These are phyloP conservation scores for Istiophorus platypterus DNA, from an alignment of 2,113 vertebrate genomes.

Conservation along the genomic window DNA sequence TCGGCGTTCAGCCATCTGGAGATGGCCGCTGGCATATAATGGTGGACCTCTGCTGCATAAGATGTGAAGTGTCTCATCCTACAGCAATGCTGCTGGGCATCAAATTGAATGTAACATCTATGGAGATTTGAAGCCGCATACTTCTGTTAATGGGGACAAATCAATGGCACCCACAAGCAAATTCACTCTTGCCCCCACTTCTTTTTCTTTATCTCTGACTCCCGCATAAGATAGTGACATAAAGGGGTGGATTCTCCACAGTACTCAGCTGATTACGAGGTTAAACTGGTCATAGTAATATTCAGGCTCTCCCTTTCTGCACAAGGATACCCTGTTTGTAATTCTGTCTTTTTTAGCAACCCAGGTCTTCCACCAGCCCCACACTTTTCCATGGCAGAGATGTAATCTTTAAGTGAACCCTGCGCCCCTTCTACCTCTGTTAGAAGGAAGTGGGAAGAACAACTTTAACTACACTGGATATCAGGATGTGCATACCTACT, in stretches of 20 bases:
- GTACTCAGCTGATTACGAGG: slow-evolving; percentile 41
- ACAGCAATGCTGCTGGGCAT: background rate
- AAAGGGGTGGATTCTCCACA: slow-evolving; percentile 32
- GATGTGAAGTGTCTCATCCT: slow-evolving; percentile 23
- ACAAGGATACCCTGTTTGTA: slow-evolving; percentile 50
- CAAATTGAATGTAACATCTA: background rate
- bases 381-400: slow-evolving; percentile 29
- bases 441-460: slow-evolving; percentile 14
- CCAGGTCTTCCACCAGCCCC: slow-evolving; percentile 6
- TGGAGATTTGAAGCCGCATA: slow-evolving; percentile 8
- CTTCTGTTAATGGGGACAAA: slow-evolving; percentile 35
- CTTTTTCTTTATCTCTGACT: slow-evolving; percentile 36
- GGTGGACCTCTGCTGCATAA: background rate
- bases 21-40: slow-evolving; percentile 38
- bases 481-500: background rate
- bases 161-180: slow-evolving; percentile 15
- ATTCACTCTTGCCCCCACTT: background rate
- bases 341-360: slow-evolving; percentile 58
- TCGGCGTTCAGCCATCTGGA: slow-evolving; percentile 77
- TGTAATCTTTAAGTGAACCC: slow-evolving; percentile 50
- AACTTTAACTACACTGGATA: slow-evolving; percentile 13
- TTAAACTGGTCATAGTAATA: slow-evolving; percentile 49
- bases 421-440: slow-evolving; percentile 22
- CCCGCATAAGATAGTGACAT: slow-evolving; percentile 10
- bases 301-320: slow-evolving; percentile 32